A percentile compares a stretch with the other conserved stretches of the same genome.
phyloP scores from a whole-genome alignment of 1,140 invertebrate genomes.

The Drosophila triauraria region DNA sequence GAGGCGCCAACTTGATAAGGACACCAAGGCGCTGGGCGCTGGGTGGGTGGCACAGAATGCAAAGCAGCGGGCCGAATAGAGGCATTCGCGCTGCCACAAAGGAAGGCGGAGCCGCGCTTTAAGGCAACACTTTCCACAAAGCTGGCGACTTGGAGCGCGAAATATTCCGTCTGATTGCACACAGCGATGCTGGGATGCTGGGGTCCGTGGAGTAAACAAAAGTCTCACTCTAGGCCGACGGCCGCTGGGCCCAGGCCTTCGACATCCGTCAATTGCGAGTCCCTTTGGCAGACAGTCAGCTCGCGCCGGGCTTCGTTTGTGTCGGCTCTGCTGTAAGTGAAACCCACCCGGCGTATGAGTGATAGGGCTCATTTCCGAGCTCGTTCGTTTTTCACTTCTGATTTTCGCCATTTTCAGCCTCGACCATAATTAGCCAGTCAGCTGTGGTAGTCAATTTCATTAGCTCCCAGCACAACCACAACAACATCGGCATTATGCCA shows the following conservation, averaged over 20 bases:
- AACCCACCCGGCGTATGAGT: slow-evolving; percentile 20
- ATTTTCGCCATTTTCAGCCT: slow-evolving; percentile 7
- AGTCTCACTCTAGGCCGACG: neutral
- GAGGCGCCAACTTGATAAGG: slow-evolving; percentile 80
- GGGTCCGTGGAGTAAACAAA: slow-evolving; percentile 4
- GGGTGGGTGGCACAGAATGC: slow-evolving; percentile 50
- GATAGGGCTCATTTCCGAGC: slow-evolving; percentile 19
- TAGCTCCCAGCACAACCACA: slow-evolving; percentile 23
- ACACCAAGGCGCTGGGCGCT: slow-evolving; percentile 57
- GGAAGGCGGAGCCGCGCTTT: slow-evolving; percentile 15
- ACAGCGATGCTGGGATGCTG: neutral
- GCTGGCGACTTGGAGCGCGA: slow-evolving; percentile 13
- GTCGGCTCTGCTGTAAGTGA: slow-evolving; percentile 9
- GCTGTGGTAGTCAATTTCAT: slow-evolving; percentile 44
- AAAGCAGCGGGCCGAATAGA: slow-evolving; percentile 7
- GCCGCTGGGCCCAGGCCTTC: neutral
- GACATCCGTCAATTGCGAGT: slow-evolving; percentile 13
- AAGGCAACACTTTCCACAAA: slow-evolving; percentile 25
- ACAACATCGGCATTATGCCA: slow-evolving; percentile 11
- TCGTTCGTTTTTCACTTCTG: slow-evolving; percentile 14
- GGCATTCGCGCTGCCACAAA: slow-evolving; percentile 4
- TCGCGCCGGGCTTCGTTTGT: slow-evolving; percentile 5
- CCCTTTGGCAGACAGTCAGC: slow-evolving; percentile 4
- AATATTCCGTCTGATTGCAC: slow-evolving; percentile 30
- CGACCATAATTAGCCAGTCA: slow-evolving; percentile 36